phyloP scores from a whole-genome alignment of 2,113 vertebrate species.

The Macquaria ambigua region DNA sequence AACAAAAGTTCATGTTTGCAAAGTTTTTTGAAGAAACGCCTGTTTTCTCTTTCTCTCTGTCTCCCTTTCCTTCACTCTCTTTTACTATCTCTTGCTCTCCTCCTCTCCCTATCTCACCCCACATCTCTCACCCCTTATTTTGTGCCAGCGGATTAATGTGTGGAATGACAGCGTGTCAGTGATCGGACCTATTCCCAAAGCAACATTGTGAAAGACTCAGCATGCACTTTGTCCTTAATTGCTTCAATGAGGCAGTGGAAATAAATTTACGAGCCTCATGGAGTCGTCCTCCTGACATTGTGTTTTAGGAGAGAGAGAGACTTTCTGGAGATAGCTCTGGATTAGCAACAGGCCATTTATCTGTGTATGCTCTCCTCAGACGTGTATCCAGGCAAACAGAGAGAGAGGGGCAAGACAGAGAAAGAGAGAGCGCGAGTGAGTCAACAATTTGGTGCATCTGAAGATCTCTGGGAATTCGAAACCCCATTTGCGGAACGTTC shows the following conservation, averaged over 20 bases:
- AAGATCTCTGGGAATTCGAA: conserved; percentile 74
- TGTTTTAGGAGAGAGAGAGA: conserved; percentile 45
- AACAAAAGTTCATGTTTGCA: conserved; percentile 7
- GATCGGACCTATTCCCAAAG: conserved; percentile 70
- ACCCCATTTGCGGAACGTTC: conserved; percentile 62
- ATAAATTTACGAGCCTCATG: conserved; percentile 67
- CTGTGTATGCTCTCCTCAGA: conserved; percentile 50
- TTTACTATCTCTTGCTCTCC: conserved; percentile 1
- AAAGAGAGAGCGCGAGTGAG: conserved; percentile 37
- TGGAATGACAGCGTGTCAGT: conserved; percentile 69
- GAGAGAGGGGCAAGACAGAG: conserved; percentile 39
- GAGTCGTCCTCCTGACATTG: conserved; percentile 59
- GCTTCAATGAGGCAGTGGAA: conserved; percentile 72
- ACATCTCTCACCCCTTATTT: conserved; percentile 26
- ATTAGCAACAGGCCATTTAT: conserved; percentile 64
- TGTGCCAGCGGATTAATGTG: conserved; percentile 58
- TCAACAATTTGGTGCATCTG: conserved; percentile 73
- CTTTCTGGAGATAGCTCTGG: conserved; percentile 52
- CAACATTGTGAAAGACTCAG: conserved; percentile 72
- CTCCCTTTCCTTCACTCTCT: not conserved
- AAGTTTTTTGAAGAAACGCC: conserved; percentile 20
- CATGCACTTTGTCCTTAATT: conserved; percentile 75
- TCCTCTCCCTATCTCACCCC: not conserved
- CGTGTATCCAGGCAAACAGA: conserved; percentile 63
- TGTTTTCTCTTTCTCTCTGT: not conserved